Evolutionary conservation across 2,113 vertebrate species (phyloP).

Genomic region (Dipodomys merriami): DNA sequence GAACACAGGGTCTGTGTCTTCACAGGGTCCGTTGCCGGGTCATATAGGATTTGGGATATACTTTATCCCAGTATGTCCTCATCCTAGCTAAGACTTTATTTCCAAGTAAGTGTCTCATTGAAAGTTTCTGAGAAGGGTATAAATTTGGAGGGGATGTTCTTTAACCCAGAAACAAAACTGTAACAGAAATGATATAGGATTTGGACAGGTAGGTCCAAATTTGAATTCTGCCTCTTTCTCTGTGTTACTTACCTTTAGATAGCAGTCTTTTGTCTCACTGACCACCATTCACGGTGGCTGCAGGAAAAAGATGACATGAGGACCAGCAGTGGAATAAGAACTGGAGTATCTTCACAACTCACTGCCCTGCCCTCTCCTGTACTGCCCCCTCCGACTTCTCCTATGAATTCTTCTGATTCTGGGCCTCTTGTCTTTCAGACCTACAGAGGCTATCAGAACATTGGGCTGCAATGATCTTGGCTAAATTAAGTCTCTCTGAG

Average conservation of each 20-base stretch:
- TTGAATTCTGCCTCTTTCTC: background rate
- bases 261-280: background rate
- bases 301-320: background rate
- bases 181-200: background rate
- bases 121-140: background rate
- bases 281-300: background rate
- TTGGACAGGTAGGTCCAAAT: background rate
- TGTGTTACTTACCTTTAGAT: background rate
- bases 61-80: background rate
- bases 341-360: background rate
- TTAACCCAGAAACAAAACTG: background rate
- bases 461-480: background rate
- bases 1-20: background rate
- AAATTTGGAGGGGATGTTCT: background rate
- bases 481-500: background rate
- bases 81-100: slow-evolving; percentile 28
- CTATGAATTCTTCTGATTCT: background rate
- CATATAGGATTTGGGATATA: background rate
- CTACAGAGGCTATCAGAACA: background rate
- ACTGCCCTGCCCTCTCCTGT: background rate
- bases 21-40: background rate
- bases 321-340: background rate
- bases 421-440: background rate
- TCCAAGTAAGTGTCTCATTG: background rate
- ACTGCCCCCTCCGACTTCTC: background rate